phyloP scores from a whole-genome alignment of 1,140 invertebrate species.

The Zaprionus gabonicus region DNA sequence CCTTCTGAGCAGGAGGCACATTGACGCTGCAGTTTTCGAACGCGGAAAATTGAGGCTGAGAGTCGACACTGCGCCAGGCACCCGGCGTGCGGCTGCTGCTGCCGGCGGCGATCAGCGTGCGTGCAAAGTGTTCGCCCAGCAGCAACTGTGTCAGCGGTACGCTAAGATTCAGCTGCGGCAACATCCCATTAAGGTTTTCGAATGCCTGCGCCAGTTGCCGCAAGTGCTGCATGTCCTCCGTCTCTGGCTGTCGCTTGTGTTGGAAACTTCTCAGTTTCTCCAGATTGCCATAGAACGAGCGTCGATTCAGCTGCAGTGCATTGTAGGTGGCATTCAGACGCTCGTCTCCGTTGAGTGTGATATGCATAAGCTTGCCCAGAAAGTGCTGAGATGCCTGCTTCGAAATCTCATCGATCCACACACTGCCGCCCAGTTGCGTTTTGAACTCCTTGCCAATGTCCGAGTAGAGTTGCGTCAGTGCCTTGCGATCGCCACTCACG shows the following conservation, averaged over 20 bases:
- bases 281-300: slow-evolving; percentile 76
- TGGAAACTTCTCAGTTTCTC: slow-evolving; percentile 69
- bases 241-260: slow-evolving; percentile 14
- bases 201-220: slow-evolving; percentile 61
- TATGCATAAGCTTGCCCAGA: slow-evolving; percentile 63
- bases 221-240: slow-evolving; percentile 20
- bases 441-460: slow-evolving; percentile 62
- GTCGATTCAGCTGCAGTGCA: slow-evolving; percentile 48
- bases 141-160: slow-evolving; percentile 66
- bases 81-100: slow-evolving; percentile 67
- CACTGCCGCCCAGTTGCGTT: slow-evolving; percentile 49
- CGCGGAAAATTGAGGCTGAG: slow-evolving; percentile 56
- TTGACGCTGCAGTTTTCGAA: slow-evolving; percentile 55
- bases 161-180: slow-evolving; percentile 66
- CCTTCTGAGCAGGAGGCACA: neutral
- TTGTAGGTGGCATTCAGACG: slow-evolving; percentile 59
- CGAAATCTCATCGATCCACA: slow-evolving; percentile 80
- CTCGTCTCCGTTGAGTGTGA: slow-evolving; percentile 70
- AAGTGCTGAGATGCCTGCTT: slow-evolving; percentile 67
- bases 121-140: slow-evolving; percentile 64
- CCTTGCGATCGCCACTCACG: slow-evolving; percentile 52
- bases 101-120: slow-evolving; percentile 65
- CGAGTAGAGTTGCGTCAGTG: slow-evolving; percentile 68
- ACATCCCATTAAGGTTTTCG: slow-evolving; percentile 49
- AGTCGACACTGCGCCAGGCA: slow-evolving; percentile 78